Evolutionary conservation across 37 sponge, comb jelly and placozoan species (phyloP).

Genomic region (Mnemiopsis leidyi): DNA sequence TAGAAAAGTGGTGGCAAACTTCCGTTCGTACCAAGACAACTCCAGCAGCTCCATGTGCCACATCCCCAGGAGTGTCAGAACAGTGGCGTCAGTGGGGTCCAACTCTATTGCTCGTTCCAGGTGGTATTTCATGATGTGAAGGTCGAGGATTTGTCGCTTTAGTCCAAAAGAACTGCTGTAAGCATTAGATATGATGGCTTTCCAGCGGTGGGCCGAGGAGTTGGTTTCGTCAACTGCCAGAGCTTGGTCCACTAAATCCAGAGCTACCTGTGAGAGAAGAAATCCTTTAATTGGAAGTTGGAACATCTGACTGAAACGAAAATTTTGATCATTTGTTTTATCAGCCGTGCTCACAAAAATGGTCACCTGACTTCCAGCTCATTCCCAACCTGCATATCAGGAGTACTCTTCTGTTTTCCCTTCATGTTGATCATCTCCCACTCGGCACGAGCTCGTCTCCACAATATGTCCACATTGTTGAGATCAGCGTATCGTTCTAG

Average conservation of each 20-base stretch:
- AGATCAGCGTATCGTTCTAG: neutral
- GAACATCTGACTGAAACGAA: too few species aligned
- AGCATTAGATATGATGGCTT: slow-evolving; percentile 39
- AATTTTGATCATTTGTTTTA: too few species aligned
- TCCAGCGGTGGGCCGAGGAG: slow-evolving; percentile 45
- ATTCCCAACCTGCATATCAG: too few species aligned
- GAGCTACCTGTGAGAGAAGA: neutral
- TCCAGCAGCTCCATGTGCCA: slow-evolving; percentile 54
- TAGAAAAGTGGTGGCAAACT: slow-evolving; percentile 7
- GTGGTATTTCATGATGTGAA: slow-evolving; percentile 15
- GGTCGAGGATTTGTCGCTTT: neutral
- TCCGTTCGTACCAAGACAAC: neutral
- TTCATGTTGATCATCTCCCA: slow-evolving; percentile 1
- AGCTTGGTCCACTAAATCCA: slow-evolving; percentile 27
- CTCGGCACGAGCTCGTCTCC: slow-evolving; percentile 32
- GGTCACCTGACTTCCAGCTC: too few species aligned
- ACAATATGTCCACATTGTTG: slow-evolving; percentile 13
- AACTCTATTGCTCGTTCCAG: slow-evolving; percentile 37
- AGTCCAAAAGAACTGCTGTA: neutral
- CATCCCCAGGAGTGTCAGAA: slow-evolving; percentile 15
- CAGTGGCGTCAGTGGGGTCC: slow-evolving; percentile 38
- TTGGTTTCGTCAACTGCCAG: slow-evolving; percentile 17
- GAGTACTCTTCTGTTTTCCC: too few species aligned
- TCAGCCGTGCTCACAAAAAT: neutral
- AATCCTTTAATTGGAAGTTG: too few species aligned